These are phyloP conservation scores for Catajapyx aquilonaris DNA, from an alignment of 1,140 invertebrate species.

Conservation along the genomic window DNA sequence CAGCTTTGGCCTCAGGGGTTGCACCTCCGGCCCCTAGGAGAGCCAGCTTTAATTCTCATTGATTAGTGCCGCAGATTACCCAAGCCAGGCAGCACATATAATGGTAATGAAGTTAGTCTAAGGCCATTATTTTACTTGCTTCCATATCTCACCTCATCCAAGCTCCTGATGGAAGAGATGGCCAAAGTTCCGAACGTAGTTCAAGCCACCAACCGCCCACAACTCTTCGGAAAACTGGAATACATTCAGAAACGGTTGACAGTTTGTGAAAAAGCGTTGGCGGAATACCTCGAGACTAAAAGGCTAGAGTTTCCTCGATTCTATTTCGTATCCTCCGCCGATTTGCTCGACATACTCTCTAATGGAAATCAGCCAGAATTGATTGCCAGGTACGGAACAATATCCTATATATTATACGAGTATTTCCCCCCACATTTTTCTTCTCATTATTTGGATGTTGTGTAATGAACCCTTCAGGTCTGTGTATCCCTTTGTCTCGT, in stretches of 20 bases:
- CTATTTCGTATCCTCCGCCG: slow-evolving; percentile 94
- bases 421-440: slow-evolving; percentile 6
- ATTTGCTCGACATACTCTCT: slow-evolving; percentile 83
- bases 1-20: too few relatives aligned
- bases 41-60: too few relatives aligned
- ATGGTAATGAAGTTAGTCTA: too few relatives aligned
- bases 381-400: slow-evolving; percentile 29
- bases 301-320: slow-evolving; percentile 86
- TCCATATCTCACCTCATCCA: too few relatives aligned
- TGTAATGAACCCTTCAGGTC: too few relatives aligned
- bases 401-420: neutral
- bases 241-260: slow-evolving; percentile 60
- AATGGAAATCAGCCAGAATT: slow-evolving; percentile 83
- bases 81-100: too few relatives aligned
- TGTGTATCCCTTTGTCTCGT: too few relatives aligned
- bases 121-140: too few relatives aligned
- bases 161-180: slow-evolving; percentile 20
- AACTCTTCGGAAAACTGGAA: slow-evolving; percentile 56
- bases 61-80: too few relatives aligned
- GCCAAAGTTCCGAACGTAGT: slow-evolving; percentile 66
- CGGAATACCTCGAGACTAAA: slow-evolving; percentile 93
- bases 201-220: slow-evolving; percentile 66
- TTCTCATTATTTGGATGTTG: too few relatives aligned
- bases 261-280: slow-evolving; percentile 89
- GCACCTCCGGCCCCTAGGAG: too few relatives aligned